Conservation (phyloP, 2,797 vertebrate genomes). For the Erithacus rubecula region DNA sequence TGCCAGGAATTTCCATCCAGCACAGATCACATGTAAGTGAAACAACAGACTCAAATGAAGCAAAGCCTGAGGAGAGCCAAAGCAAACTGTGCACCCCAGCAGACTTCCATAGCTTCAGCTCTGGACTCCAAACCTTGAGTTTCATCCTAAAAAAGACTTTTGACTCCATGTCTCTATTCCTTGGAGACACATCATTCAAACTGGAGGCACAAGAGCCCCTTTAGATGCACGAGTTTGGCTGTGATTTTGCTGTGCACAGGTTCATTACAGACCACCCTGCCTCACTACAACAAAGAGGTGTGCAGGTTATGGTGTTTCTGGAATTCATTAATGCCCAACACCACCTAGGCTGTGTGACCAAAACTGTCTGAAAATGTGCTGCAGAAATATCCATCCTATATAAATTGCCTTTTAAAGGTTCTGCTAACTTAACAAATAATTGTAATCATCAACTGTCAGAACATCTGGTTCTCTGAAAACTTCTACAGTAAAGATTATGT, state of each 20-base stretch:
- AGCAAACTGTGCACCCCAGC: background rate
- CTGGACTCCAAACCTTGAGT: background rate
- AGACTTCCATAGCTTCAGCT: background rate
- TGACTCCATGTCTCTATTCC: background rate
- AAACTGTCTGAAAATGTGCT: background rate
- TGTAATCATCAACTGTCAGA: rapidly evolving
- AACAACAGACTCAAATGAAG: background rate
- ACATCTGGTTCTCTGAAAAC: background rate
- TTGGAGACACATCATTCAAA: background rate
- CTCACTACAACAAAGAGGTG: background rate
- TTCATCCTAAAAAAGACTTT: background rate
- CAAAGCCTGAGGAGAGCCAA: background rate
- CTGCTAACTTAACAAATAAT: background rate
- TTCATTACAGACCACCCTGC: background rate
- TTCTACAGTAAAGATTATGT: background rate
- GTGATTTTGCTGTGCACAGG: background rate
- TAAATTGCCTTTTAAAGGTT: background rate
- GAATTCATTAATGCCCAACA: background rate
- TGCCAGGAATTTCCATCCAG: background rate
- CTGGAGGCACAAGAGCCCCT: background rate
- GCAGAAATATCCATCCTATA: background rate
- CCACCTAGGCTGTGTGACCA: background rate
- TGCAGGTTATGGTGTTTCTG: background rate
- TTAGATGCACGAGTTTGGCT: background rate
- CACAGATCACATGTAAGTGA: background rate